Evolutionary conservation across 2,797 vertebrate species (phyloP).

Genomic region (Adrianichthys oophorus): DNA sequence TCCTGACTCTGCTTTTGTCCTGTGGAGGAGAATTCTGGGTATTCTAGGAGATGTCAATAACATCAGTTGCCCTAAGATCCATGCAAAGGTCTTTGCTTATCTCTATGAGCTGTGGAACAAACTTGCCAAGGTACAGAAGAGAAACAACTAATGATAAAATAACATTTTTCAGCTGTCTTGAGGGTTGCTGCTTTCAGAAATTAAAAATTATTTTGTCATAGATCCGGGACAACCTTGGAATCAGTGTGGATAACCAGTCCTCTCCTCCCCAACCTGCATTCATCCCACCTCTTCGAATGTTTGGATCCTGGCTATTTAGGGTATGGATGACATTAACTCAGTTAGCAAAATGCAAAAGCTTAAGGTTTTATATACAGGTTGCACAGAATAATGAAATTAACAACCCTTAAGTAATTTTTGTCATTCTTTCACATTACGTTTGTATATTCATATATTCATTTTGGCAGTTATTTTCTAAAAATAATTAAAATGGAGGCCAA

Average conservation of each 20-base stretch:
- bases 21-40: constrained; percentile 95
- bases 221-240: constrained; percentile 97
- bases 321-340: constrained; percentile 59
- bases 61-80: constrained; percentile 92
- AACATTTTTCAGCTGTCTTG: background rate
- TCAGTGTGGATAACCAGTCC: constrained; percentile 92
- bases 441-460: too few species aligned
- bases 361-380: background rate
- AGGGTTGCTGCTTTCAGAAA: background rate
- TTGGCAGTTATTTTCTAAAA: too few species aligned
- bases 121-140: constrained; percentile 87
- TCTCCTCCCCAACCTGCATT: constrained; percentile 88
- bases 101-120: constrained; percentile 97
- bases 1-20: constrained; percentile 92
- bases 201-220: constrained; percentile 53
- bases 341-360: constrained; percentile 2
- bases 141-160: background rate
- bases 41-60: constrained; percentile 96
- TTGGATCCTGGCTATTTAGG: constrained; percentile 97
- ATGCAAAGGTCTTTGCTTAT: constrained; percentile 90
- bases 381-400: too few species aligned
- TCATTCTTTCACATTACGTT: too few species aligned
- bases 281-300: constrained; percentile 95
- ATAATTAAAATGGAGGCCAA: too few species aligned
- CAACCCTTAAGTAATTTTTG: too few species aligned